Conservation (phyloP, 2,888 invertebrate species). For the Octodonta nipae region DNA sequence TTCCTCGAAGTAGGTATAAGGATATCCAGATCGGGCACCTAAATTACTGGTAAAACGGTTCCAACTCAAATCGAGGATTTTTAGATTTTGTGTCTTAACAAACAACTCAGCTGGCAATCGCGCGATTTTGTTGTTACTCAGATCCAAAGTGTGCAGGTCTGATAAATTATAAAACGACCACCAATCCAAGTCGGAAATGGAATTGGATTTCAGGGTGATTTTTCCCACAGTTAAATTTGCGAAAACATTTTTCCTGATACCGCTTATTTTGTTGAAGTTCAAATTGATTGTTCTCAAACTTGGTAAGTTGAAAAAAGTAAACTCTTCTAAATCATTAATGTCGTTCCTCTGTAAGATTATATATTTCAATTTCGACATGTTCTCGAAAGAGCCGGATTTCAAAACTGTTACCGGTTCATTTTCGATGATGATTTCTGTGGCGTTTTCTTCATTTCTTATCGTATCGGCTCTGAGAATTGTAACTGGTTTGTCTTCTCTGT, state of each 20-base stretch:
- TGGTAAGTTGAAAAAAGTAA: conserved; percentile 15
- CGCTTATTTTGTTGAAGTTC: conserved; percentile 14
- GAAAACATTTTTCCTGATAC: conserved; percentile 14
- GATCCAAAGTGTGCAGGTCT: conserved; percentile 15
- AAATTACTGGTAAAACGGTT: conserved; percentile 13
- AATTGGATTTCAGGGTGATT: conserved; percentile 15
- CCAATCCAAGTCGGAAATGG: conserved; percentile 12
- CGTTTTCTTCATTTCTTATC: conserved; percentile 9
- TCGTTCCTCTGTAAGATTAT: conserved; percentile 11
- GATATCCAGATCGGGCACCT: conserved; percentile 4
- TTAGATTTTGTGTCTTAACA: conserved; percentile 15
- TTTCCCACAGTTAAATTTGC: conserved; percentile 12
- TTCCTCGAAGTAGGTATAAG: conserved; percentile 14
- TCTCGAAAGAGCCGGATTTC: conserved; percentile 13
- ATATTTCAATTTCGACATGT: conserved; percentile 13
- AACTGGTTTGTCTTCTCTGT: conserved; percentile 6
- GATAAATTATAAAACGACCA: conserved; percentile 18
- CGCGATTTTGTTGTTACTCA: conserved; percentile 17
- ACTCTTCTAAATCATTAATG: conserved; percentile 11
- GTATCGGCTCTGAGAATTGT: conserved; percentile 10
- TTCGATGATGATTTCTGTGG: conserved; percentile 17
- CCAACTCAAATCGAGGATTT: conserved; percentile 15
- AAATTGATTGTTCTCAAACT: conserved; percentile 13
- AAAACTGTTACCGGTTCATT: conserved; percentile 14
- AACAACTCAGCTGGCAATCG: conserved; percentile 14